Conservation (phyloP, 2,113 vertebrate genomes). For the Neodontobutis hainanensis region DNA sequence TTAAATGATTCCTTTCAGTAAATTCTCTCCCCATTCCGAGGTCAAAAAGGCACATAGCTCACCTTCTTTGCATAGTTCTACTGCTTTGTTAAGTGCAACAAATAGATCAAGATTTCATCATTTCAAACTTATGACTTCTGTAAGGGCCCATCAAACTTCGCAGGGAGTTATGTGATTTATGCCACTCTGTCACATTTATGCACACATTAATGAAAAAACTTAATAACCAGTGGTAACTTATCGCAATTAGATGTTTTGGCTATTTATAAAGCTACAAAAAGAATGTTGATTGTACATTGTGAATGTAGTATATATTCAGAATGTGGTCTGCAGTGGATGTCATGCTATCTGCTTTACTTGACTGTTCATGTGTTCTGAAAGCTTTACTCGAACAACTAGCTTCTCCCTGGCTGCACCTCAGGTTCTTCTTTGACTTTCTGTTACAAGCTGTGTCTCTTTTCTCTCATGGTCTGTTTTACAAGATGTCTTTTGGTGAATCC, state of each 20-base stretch:
- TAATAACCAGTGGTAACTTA: too few relatives aligned
- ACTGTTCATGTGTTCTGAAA: not conserved
- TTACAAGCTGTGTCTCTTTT: conserved; percentile 8
- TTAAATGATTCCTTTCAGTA: conserved; percentile 8
- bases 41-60: not conserved
- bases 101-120: too few relatives aligned
- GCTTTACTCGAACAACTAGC: conserved; percentile 22
- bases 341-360: conserved; percentile 3
- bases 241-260: too few relatives aligned
- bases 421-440: conserved; percentile 13
- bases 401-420: conserved; percentile 23
- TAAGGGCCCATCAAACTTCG: too few relatives aligned
- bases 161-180: too few relatives aligned
- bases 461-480: conserved; percentile 18
- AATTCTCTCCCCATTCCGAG: not conserved
- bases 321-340: not conserved
- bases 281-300: too few relatives aligned
- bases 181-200: too few relatives aligned
- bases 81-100: too few relatives aligned
- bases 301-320: not conserved
- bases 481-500: conserved; percentile 4
- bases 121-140: too few relatives aligned
- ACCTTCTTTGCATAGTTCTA: not conserved
- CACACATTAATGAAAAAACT: too few relatives aligned
- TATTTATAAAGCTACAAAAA: too few relatives aligned